A percentile compares a stretch with the other conserved stretches of the same genome.
Conservation (phyloP, 2,888 invertebrate species). For the Rotaria socialis region DNA sequence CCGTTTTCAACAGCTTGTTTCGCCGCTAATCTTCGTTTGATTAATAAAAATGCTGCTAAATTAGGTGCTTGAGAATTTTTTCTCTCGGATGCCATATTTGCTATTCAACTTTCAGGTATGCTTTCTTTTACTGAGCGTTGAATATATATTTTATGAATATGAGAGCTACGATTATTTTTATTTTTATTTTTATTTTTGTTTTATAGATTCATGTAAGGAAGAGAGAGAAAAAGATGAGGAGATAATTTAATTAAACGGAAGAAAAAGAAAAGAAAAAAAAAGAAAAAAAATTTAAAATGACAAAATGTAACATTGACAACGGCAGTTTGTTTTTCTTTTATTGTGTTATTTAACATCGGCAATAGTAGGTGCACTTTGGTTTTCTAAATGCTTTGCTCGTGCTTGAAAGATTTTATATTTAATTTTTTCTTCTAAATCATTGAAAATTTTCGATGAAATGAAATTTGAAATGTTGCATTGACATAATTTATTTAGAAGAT, state of each 20-base stretch:
- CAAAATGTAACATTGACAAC: background rate
- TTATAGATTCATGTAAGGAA: background rate
- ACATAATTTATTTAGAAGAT: background rate
- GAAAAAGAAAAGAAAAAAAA: background rate
- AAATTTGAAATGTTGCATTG: background rate
- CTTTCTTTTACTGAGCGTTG: background rate
- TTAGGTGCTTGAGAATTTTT: background rate
- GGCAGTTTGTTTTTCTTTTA: background rate
- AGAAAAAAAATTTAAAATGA: background rate
- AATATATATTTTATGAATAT: background rate
- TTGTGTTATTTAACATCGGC: background rate
- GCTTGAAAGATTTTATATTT: background rate
- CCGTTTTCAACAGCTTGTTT: background rate
- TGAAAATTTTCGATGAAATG: background rate
- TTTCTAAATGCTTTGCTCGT: background rate
- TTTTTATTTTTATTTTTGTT: background rate
- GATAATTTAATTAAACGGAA: background rate
- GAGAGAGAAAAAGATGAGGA: background rate
- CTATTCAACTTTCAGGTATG: background rate
- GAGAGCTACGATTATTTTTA: background rate
- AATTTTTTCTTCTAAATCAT: background rate
- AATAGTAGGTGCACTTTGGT: background rate
- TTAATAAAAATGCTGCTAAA: background rate
- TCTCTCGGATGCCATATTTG: background rate
- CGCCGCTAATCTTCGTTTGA: background rate